phyloP scores from a whole-genome alignment of 2,113 vertebrate species.

The Ceuthmochares aereus region DNA sequence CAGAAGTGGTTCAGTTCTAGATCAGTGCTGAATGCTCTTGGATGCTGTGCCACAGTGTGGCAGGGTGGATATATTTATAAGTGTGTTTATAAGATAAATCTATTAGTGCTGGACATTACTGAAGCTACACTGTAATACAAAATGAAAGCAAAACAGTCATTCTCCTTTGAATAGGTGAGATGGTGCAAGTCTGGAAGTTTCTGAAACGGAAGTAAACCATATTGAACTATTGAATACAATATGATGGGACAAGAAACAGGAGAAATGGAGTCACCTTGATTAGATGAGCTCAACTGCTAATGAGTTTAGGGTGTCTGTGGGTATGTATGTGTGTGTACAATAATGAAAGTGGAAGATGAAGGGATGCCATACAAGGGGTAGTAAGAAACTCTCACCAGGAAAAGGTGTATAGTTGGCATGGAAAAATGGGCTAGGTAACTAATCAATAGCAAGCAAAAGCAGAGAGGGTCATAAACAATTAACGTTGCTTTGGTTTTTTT shows the following conservation, averaged over 20 bases:
- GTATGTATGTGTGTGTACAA: not conserved
- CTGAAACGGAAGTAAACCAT: not conserved
- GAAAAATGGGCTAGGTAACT: not conserved
- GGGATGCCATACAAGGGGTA: not conserved
- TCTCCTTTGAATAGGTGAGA: not conserved
- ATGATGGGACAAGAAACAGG: not conserved
- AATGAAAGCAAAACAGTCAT: not conserved
- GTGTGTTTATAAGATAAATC: not conserved
- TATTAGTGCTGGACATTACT: not conserved
- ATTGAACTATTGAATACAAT: not conserved
- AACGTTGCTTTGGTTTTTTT: not conserved
- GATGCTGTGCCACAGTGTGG: not conserved
- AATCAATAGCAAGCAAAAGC: not conserved
- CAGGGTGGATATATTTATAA: rapidly evolving
- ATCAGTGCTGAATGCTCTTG: not conserved
- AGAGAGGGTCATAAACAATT: not conserved
- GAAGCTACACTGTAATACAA: not conserved
- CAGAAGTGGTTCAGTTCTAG: not conserved
- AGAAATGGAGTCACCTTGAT: not conserved
- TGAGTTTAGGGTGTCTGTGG: not conserved
- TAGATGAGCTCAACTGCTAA: not conserved
- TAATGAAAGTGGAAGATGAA: not conserved
- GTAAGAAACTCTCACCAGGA: not conserved
- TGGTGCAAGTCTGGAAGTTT: not conserved
- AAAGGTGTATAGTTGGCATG: not conserved